A percentile compares a stretch with the other conserved stretches of the same genome.
These are phyloP conservation scores for Pseudococcus jackbeardsleyi DNA, from an alignment of 2,888 invertebrate species.

Conservation along the genomic window DNA sequence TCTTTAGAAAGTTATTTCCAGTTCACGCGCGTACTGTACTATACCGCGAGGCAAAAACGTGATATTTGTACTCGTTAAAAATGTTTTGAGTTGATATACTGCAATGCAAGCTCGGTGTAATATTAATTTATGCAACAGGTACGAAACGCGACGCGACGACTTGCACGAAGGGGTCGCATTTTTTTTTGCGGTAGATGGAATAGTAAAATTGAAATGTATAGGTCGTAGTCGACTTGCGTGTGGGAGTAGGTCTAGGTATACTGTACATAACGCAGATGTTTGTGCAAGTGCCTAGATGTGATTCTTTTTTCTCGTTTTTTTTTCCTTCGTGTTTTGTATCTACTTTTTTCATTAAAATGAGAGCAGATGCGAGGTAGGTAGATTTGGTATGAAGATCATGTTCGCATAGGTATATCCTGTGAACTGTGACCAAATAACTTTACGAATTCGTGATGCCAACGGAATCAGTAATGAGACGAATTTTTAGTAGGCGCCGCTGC, in stretches of 20 bases:
- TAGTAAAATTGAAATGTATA: slow-evolving; percentile 45
- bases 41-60: slow-evolving; percentile 52
- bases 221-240: slow-evolving; percentile 6
- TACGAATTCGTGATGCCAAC: neutral
- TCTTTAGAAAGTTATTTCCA: slow-evolving; percentile 45
- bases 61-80: slow-evolving; percentile 47
- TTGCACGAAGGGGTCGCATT: slow-evolving; percentile 48
- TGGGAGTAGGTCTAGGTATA: neutral
- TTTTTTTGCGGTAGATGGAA: slow-evolving; percentile 10
- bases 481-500: slow-evolving; percentile 6
- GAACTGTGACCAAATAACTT: neutral
- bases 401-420: slow-evolving; percentile 19
- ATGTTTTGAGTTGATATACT: slow-evolving; percentile 29
- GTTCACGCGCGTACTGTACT: slow-evolving; percentile 26
- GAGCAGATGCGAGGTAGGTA: slow-evolving; percentile 12
- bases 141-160: slow-evolving; percentile 20
- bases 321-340: no score
- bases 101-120: slow-evolving; percentile 31
- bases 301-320: no score
- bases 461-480: neutral
- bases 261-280: neutral
- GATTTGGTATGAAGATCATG: slow-evolving; percentile 39
- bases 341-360: neutral
- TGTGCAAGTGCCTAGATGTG: neutral
- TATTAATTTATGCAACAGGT: slow-evolving; percentile 50